These are phyloP conservation scores for Ormyrus pomaceus DNA, from an alignment of 2,888 invertebrate genomes.

Conservation along the genomic window DNA sequence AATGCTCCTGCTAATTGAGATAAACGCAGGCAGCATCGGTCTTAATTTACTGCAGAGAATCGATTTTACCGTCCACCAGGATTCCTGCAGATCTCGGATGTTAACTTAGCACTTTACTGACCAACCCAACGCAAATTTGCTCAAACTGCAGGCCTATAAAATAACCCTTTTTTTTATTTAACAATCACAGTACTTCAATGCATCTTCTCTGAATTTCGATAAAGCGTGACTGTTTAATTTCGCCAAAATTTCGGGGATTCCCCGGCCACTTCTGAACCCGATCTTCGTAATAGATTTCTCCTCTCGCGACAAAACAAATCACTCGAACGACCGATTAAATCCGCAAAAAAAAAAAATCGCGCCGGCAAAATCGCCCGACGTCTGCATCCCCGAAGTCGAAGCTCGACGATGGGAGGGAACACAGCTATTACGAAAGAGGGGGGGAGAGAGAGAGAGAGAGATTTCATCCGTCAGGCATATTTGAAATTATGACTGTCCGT, in stretches of 20 bases:
- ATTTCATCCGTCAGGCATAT: conserved; percentile 24
- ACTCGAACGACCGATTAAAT: too few species aligned
- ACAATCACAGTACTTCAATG: too few species aligned
- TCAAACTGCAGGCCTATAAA: neutral
- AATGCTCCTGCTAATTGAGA: conserved; percentile 38
- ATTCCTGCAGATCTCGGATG: conserved; percentile 28
- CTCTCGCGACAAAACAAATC: too few species aligned
- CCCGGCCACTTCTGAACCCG: too few species aligned
- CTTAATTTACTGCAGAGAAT: conserved; percentile 19
- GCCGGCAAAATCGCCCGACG: too few species aligned
- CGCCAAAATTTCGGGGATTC: too few species aligned
- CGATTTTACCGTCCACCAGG: conserved; percentile 33
- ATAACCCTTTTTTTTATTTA: too few species aligned
- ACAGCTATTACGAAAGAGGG: neutral
- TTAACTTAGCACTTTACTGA: neutral
- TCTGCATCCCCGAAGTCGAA: neutral
- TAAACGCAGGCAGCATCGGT: conserved; percentile 18
- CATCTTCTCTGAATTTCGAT: too few species aligned
- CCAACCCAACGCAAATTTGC: neutral
- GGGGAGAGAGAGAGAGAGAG: conserved; percentile 19
- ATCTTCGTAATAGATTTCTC: too few species aligned
- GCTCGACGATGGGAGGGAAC: neutral
- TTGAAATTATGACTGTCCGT: conserved; percentile 56
- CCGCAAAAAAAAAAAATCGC: too few species aligned
- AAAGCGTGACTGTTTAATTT: too few species aligned